Evolutionary conservation across 2,113 vertebrate species (phyloP), one percentile per base, ranked within the genome.

Genomic region (Acanthochromis polyacanthus): DNA sequence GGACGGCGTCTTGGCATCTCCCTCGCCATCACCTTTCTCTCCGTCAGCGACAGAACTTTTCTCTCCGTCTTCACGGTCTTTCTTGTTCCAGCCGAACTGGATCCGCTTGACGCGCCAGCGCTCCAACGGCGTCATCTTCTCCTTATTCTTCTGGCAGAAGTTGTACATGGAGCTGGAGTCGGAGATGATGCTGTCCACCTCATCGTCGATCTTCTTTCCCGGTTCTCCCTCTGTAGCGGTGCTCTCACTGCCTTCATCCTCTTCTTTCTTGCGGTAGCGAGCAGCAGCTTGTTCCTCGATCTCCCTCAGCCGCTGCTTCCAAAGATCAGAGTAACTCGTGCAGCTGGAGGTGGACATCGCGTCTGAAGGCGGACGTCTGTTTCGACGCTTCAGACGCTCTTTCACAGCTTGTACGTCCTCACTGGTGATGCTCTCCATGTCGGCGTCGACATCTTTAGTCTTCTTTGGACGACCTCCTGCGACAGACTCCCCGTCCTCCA

Each of bases 71-170:
- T 90, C 90, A 0, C 82, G 66, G 1, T 92, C 90, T 76, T 96
- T 97, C 86, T 96, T 98, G 88, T 99, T 98, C 95, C 97, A 99
- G 4, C 98, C 98, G 59, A 97, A 99, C 57, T 99, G 97, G 87
- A 99, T 96, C 72, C 98, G 95, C 83, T 99, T 99, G 71, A 99
- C 28, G 51, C 95, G 96, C 98, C 98, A 99, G 28, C 98, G 95
- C 80, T 99, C 97, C 74, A 99, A 78, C 23, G 97, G 93, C 0
- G 96, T 96, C 89, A 99, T 89, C 25, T 95, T 97, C 46, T 98
- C 96, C 89, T 96, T 97, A 87, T 98, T 98, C 74, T 95, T 96
- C 84, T 96, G 94, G 88, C 98, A 99, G 83, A 98, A 99, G 86
- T 97, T 96, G 75, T 96, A 97, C 92, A 99, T 96, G 46, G 97